These are phyloP conservation scores for Scaptomyza cyrtandrae DNA, from an alignment of 2,888 invertebrate species.

Conservation along the genomic window DNA sequence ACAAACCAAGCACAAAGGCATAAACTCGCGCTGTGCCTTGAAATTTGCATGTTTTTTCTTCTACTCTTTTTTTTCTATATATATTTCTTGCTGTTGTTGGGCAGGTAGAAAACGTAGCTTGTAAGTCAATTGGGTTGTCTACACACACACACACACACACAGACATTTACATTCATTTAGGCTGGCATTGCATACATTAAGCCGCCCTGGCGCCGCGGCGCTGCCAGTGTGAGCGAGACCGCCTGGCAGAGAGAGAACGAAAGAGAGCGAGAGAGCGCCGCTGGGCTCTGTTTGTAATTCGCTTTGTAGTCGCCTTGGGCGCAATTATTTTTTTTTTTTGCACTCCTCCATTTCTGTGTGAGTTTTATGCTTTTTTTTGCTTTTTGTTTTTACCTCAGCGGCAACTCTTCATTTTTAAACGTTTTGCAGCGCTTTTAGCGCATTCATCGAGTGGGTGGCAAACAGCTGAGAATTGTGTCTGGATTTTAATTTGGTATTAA, in stretches of 20 bases:
- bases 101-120: slow-evolving; percentile 43
- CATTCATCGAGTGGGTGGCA: slow-evolving; percentile 63
- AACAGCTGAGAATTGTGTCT: slow-evolving; percentile 61
- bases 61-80: not conserved
- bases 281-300: slow-evolving; percentile 71
- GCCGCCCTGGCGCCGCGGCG: slow-evolving; percentile 45
- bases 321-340: slow-evolving; percentile 66
- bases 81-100: slow-evolving; percentile 17
- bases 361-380: not conserved
- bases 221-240: slow-evolving; percentile 15
- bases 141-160: slow-evolving; percentile 25
- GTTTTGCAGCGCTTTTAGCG: slow-evolving; percentile 60
- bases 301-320: slow-evolving; percentile 79
- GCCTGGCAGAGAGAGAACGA: not conserved
- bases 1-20: slow-evolving; percentile 43
- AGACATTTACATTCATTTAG: slow-evolving; percentile 62
- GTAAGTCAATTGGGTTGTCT: slow-evolving; percentile 65
- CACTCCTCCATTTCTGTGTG: not conserved
- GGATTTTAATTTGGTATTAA: slow-evolving; percentile 59
- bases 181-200: slow-evolving; percentile 69
- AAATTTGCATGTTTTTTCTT: slow-evolving; percentile 65
- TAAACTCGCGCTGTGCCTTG: slow-evolving; percentile 63
- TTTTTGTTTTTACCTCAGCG: slow-evolving; percentile 32
- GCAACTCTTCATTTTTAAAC: slow-evolving; percentile 59
- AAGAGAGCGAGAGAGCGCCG: slow-evolving; percentile 2